These are phyloP conservation scores for Stichopus horrens DNA, from an alignment of 53 echinoderm and acorn worm species.

Conservation along the genomic window DNA sequence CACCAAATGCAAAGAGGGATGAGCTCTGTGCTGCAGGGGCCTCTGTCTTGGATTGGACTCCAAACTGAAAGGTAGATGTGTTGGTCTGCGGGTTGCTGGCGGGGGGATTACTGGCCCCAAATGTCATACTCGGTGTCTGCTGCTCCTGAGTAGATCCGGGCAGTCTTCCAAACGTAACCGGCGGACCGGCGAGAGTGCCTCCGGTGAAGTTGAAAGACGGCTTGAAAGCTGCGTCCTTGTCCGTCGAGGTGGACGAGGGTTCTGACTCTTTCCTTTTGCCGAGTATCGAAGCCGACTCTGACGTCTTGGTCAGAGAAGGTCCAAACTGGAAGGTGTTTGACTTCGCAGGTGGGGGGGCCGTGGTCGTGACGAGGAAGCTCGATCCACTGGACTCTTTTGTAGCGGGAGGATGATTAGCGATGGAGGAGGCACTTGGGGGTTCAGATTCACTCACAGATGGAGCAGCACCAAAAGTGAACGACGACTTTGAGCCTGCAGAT, in stretches of 20 bases:
- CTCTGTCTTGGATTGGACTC: slow-evolving; percentile 45
- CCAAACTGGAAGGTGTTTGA: slow-evolving; percentile 15
- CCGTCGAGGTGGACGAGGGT: slow-evolving; percentile 3
- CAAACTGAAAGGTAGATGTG: slow-evolving; percentile 48
- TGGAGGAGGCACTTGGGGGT: neutral
- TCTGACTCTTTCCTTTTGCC: slow-evolving; percentile 51
- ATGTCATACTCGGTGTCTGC: neutral
- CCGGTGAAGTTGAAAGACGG: slow-evolving; percentile 11
- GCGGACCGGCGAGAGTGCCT: neutral
- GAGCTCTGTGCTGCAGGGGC: slow-evolving; percentile 42
- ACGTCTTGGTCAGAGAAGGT: neutral
- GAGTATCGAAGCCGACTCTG: neutral
- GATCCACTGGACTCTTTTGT: slow-evolving; percentile 13
- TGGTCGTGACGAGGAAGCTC: slow-evolving; percentile 12
- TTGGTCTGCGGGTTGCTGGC: neutral
- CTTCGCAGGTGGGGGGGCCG: neutral
- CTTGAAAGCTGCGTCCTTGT: slow-evolving; percentile 20
- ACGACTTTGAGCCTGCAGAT: neutral
- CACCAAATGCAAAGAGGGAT: slow-evolving; percentile 61
- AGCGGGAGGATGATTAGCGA: neutral
- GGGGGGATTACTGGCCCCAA: slow-evolving; percentile 5
- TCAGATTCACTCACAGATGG: slow-evolving; percentile 32
- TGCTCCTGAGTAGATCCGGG: neutral
- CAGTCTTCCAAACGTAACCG: slow-evolving; percentile 57
- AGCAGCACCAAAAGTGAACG: slow-evolving; percentile 62